Base-by-base conservation (phyloP, 2,888 invertebrate species). In the Lumbricus terrestris region DNA sequence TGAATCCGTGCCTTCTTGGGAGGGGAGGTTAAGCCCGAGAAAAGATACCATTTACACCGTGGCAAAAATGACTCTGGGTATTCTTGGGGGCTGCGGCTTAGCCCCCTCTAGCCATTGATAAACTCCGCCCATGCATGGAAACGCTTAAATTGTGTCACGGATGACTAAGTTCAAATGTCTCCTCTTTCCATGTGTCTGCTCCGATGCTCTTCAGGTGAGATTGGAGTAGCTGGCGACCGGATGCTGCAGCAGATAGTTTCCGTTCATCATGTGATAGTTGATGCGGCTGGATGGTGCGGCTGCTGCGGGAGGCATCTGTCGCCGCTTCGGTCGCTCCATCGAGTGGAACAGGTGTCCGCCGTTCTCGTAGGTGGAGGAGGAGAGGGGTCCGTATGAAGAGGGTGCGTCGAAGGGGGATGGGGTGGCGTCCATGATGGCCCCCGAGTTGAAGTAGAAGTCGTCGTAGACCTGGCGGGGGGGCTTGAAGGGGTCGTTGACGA, bases 231-330 rank as follows among this genome's bases (percentile, higher is more conserved):
- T 37, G 35, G 20, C 85, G 85, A 35, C 37, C 20, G 85, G 85
- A 37, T 85, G 69, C 69, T 69, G 69, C 69, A 69, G 69, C 69
- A 69, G 69, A n/a, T 69, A 69, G 69, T 69, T 69, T 69, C 69
- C 69, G 16, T n/a, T 69, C 29, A n/a, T 69, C 69, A 69, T 6
- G 29, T 69, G 95, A 96, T 99, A 82, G 97, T 97, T 20, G 99
- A 99, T 95, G 99, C 99, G 95, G 99, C 99, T 95, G 97, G 98
- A 96, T 97, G 98, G n/a, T n/a, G n/a, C n/a, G n/a, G n/a, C n/a
- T n/a, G n/a, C n/a, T n/a, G n/a, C n/a, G n/a, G n/a, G n/a, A n/a
- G n/a, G n/a, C n/a, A 97, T 69, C 94, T 94, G 8, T 97, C 97
- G 2, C 96, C 96, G 6, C 96, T 97, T 94, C 98, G 98, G 94